Evolutionary conservation across 2,888 invertebrate species (phyloP), one percentile per base, ranked within the genome.

Genomic region (Ochlodes sylvanus): DNA sequence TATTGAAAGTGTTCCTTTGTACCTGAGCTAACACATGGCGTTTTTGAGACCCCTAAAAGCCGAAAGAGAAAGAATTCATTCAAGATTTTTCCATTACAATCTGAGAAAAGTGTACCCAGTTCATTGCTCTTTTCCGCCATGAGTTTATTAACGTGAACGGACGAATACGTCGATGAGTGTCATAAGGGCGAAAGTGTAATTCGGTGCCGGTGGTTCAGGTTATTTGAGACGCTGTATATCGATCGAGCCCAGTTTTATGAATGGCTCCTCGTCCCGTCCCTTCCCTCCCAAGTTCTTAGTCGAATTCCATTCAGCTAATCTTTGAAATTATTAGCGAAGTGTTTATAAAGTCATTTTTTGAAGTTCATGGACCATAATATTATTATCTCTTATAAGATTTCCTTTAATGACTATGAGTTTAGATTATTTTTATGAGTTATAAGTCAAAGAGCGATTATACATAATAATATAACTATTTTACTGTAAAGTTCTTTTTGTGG

Each of bases 241-340:
- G 92, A 92, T 90, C 90, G 82, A 71, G 74, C 81, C 84, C 81
- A 86, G 86, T 90, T 90, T 90, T 90, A 90, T 91, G 91, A 92
- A 92, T 92, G 92, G 89, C 82, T 78, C 80, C 74, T 76, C 75
- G 75, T 75, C 72, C 76, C 76, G 69, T 71, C 67, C 61, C 72
- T 63, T 19, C 42, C 69, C 56, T 75, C 71, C 73, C 73, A 55
- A 68, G 66, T 69, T 69, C 70, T 60, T 66, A 72, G 75, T 72
- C 61, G 68, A 69, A 70, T 64, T 66, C 69, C 64, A 72, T 71
- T 70, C 72, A 72, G 73, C 72, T 75, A 72, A 73, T 72, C 73
- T 63, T 63, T 58, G 44, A 63, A 54, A 54, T 68, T 55, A 62
- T 68, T 66, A 66, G 66, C 66, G 27, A 41, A 44, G 66, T 44